Evolutionary conservation across 2,888 invertebrate genomes (phyloP), one percentile per base, ranked within the genome.

Genomic region (Yponomeuta evonymella): DNA sequence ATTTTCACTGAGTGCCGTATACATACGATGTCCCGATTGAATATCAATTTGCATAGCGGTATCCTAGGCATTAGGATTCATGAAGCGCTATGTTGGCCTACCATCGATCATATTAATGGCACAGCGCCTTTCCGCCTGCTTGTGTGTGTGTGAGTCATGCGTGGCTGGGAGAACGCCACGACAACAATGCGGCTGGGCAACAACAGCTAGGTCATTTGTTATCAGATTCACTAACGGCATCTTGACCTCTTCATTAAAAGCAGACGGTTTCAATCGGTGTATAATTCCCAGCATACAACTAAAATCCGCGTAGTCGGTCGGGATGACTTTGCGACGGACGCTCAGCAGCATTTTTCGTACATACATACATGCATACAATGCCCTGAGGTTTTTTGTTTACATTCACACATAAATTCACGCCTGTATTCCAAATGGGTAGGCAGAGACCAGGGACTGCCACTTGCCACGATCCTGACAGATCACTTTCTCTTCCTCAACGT

Each of bases 41-140:
- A 91, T 91, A 83, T 87, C 86, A 90, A 91, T 89, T 88, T 86
- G 83, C 83, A 79, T 90, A 92, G 89, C 90, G 90, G 91, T 91
- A 88, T 78, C 75, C 76, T 75, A 75, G 29, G 76, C 82, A 89
- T 91, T 91, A 83, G 83, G 78, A 92, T 92, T 88, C 91, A 86
- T 79, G 81, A 83, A 79, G 79, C 80, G 86, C 78, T 48, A 8
- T 64, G 58, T n/a, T 43, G 33, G 70, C 73, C 74, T 76, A 74
- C 81, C 83, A 88, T 85, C 79, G 83, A 84, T 88, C 88, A 89
- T 89, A 87, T 84, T 86, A 86, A 88, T 86, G 82, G 83, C 79
- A 79, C 77, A 48, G 70, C 65, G 11, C n/a, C 63, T 58, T 51
- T 36, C 23, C 67, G 30, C 12, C 29, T 65, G 65, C 65, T 4